phyloP scores from a whole-genome alignment of 2,888 invertebrate genomes.

The Thera britannica region DNA sequence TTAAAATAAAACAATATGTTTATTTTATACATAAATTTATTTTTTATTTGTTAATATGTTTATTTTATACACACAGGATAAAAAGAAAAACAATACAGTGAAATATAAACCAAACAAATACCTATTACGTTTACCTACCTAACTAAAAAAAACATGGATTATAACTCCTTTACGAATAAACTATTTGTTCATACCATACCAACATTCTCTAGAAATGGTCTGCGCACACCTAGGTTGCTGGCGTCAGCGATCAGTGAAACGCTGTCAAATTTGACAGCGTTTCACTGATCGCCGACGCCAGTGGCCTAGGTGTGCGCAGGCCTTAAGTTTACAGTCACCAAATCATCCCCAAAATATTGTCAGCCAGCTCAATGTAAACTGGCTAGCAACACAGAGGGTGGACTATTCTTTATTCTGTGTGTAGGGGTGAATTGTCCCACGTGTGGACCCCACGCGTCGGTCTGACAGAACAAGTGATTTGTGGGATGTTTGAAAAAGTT shows the following conservation, averaged over 20 bases:
- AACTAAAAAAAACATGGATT: not conserved
- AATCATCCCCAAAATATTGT: slow-evolving; percentile 21
- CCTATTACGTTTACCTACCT: too few relatives aligned
- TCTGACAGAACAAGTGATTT: slow-evolving; percentile 72
- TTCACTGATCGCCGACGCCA: too few relatives aligned
- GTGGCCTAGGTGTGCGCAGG: too few relatives aligned
- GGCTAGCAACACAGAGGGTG: slow-evolving; percentile 21
- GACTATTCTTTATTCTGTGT: slow-evolving; percentile 14
- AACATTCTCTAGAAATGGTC: slow-evolving; percentile 7
- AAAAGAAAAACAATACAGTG: too few relatives aligned
- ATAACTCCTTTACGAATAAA: not conserved
- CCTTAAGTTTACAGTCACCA: slow-evolving; percentile 16
- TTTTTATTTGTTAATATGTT: too few relatives aligned
- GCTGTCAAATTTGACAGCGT: too few relatives aligned
- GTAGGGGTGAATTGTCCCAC: slow-evolving; percentile 61
- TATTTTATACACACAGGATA: too few relatives aligned
- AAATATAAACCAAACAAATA: too few relatives aligned
- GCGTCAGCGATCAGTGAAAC: too few relatives aligned
- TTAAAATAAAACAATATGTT: too few relatives aligned
- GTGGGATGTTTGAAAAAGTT: slow-evolving; percentile 66
- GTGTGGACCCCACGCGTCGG: slow-evolving; percentile 79
- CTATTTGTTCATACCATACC: not conserved
- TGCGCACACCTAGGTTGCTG: too few relatives aligned
- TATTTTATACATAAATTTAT: too few relatives aligned
- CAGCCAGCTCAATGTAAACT: slow-evolving; percentile 15